A percentile compares a stretch with the other conserved stretches of the same genome.
These are phyloP conservation scores for Euclidia mi DNA, from an alignment of 2,888 invertebrate genomes.

Conservation along the genomic window DNA sequence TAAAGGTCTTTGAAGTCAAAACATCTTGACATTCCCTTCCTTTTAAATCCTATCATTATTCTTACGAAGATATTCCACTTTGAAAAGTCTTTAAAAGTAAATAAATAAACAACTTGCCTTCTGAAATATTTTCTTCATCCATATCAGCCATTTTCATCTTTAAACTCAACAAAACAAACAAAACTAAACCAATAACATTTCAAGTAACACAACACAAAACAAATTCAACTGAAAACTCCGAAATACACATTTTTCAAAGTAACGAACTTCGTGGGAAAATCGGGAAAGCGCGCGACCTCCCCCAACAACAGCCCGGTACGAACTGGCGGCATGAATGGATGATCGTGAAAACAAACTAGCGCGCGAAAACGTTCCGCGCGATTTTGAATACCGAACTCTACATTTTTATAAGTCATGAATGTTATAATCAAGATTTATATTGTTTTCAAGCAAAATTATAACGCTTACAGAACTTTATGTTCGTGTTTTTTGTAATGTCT, in stretches of 20 bases:
- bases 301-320: conserved; percentile 42
- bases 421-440: conserved; percentile 1
- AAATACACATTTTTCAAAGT: conserved; percentile 44
- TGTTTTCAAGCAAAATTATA: conserved; percentile 1
- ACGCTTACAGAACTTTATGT: conserved; percentile 1
- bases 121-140: conserved; percentile 73
- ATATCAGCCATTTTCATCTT: conserved; percentile 66
- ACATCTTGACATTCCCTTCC: background rate
- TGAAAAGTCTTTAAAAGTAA: background rate
- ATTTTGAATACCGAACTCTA: conserved; percentile 38
- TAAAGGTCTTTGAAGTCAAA: background rate
- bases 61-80: background rate
- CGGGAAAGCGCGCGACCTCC: conserved; percentile 57
- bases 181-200: conserved; percentile 55
- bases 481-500: conserved; percentile 3
- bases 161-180: conserved; percentile 55
- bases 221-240: conserved; percentile 30
- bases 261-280: conserved; percentile 57
- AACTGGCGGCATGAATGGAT: conserved; percentile 56
- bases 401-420: background rate
- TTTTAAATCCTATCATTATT: conserved; percentile 2
- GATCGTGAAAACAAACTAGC: conserved; percentile 40
- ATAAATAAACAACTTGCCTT: conserved; percentile 60
- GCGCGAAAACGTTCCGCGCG: conserved; percentile 42
- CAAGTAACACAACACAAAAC: conserved; percentile 50